Evolutionary conservation across 2,888 invertebrate genomes (phyloP), one percentile per base, ranked within the genome.

Genomic region (Ceratothoa steindachneri): DNA sequence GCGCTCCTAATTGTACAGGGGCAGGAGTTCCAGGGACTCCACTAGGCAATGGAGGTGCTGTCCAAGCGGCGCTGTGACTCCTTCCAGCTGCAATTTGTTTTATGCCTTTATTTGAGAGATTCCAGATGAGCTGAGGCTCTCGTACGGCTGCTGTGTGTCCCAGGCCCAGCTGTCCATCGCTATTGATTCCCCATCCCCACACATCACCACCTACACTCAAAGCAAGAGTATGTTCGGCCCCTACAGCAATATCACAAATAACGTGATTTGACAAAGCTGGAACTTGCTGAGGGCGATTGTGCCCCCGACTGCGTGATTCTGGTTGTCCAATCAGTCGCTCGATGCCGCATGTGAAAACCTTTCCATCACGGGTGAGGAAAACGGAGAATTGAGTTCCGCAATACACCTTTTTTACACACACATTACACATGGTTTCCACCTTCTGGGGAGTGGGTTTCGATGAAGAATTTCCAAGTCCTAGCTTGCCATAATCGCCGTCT

Each of bases 371-470:
- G 0, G 89, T 87, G n/a, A 89, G 84, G 80, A 89, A 89, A 12
- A 89, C 85, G 0, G 89, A 88, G 81, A 89, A 87, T 81, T 89
- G 88, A 0, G 88, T 87, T n/a, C 89, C 89, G 82, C 89, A 89
- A 27, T 87, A 87, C 0, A 88, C 87, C 83, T 88, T 88, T 80
- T 86, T 87, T 9, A 89, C 84, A 0, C 86, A 86, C 30, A 87
- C 81, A 80, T 87, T 87, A 81, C 86, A 85, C 80, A 89, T 82
- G 0, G 85, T 82, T 80, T 88, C 88, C 5, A 89, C 86, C 80
- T 83, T 83, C 81, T 85, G 87, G 1, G 85, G 85, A 0, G 81
- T 81, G 22, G 83, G 82, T 70, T 83, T 83, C 9, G 77, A 77
- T 7, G 69, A 68, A n/a, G 75, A 73, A 55, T 73, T 75, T 22